Evolutionary conservation across 2,797 vertebrate genomes (phyloP).

Genomic region (Sebastes iracundus): DNA sequence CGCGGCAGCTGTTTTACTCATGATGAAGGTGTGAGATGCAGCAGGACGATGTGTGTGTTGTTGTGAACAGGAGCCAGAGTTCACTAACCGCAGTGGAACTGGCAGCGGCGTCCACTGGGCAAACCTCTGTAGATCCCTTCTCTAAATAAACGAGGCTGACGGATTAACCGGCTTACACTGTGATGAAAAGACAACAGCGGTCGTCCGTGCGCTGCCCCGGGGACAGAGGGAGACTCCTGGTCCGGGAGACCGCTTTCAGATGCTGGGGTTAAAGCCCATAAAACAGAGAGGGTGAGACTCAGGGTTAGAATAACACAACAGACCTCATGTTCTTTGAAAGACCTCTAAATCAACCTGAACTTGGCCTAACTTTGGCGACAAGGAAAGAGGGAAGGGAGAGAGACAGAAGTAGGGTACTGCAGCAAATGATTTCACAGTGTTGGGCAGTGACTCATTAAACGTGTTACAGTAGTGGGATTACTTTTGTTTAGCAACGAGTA

Average conservation of each 20-base stretch:
- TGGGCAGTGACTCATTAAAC: background rate
- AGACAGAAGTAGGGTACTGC: background rate
- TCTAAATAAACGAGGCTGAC: conserved; percentile 74
- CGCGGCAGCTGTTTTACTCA: conserved; percentile 26
- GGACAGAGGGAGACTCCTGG: conserved; percentile 47
- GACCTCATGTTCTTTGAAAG: conserved; percentile 62
- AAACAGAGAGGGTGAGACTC: conserved; percentile 61
- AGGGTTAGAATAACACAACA: conserved; percentile 70
- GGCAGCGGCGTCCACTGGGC: conserved; percentile 55
- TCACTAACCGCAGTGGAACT: conserved; percentile 45
- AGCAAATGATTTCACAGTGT: background rate
- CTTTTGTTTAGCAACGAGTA: background rate
- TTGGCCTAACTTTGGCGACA: conserved; percentile 60
- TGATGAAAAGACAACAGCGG: conserved; percentile 84
- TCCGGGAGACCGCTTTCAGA: conserved; percentile 28
- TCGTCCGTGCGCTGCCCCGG: conserved; percentile 44
- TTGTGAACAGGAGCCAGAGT: conserved; percentile 42
- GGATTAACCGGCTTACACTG: conserved; percentile 74
- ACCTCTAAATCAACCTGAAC: conserved; percentile 68
- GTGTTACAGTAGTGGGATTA: background rate
- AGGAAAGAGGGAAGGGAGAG: conserved; percentile 10
- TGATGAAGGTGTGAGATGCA: conserved; percentile 21
- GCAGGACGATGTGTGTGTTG: conserved; percentile 4
- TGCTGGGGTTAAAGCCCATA: conserved; percentile 9
- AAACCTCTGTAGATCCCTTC: conserved; percentile 68